These are phyloP conservation scores for Silurus aristotelis DNA, from an alignment of 2,797 vertebrate genomes.

Conservation along the genomic window DNA sequence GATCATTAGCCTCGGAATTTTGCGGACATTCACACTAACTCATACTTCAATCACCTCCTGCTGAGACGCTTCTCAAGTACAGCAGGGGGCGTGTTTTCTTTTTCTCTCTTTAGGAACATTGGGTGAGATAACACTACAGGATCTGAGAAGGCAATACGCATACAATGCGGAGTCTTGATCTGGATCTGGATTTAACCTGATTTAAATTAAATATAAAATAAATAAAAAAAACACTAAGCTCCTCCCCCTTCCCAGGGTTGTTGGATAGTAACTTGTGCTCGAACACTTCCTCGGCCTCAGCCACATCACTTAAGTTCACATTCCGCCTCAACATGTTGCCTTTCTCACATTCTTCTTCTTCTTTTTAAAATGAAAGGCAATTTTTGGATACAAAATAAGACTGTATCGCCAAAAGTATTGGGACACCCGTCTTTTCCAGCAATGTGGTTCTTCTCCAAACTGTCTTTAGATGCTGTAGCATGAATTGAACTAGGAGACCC, in stretches of 20 bases:
- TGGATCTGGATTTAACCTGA: not conserved
- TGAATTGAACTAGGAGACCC: no score
- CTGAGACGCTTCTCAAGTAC: not conserved
- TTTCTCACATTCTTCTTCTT: no score
- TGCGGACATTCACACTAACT: not conserved
- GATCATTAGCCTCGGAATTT: not conserved
- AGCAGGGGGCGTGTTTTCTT: not conserved
- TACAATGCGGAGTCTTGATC: not conserved
- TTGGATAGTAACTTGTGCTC: not conserved
- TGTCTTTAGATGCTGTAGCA: no score
- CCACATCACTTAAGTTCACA: not conserved
- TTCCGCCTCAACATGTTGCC: not conserved
- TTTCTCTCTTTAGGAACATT: not conserved
- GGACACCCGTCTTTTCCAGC: no score
- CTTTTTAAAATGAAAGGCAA: no score
- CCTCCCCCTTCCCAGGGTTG: not conserved
- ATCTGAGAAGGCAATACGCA: not conserved
- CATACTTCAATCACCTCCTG: not conserved
- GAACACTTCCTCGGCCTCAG: not conserved
- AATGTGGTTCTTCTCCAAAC: no score
- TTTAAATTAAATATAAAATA: not conserved
- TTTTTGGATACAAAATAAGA: no score
- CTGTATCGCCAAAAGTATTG: no score
- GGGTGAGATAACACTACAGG: not conserved
- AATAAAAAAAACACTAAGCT: no score